Evolutionary conservation across 2,888 invertebrate genomes (phyloP).

Genomic region (Cryptocephalus primarius): DNA sequence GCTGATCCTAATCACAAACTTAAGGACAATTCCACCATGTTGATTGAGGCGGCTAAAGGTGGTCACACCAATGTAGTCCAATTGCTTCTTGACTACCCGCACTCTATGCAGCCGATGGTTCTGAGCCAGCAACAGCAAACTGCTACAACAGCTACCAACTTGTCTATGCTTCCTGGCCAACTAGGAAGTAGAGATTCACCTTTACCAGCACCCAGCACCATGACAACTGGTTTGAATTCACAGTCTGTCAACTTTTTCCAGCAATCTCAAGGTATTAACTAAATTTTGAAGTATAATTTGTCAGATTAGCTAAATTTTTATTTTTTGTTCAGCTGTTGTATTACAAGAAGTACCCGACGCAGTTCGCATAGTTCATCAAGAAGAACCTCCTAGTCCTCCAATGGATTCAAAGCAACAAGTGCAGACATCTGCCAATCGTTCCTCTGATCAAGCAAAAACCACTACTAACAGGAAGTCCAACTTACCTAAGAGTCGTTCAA

Average conservation of each 20-base stretch:
- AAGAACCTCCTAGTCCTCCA: constrained; percentile 28
- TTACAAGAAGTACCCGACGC: constrained; percentile 51
- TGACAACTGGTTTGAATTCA: constrained; percentile 30
- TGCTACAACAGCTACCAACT: constrained; percentile 30
- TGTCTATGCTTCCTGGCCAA: constrained; percentile 32
- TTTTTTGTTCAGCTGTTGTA: constrained; percentile 25
- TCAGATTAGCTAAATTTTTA: not conserved
- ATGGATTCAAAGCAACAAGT: constrained; percentile 26
- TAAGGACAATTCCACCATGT: constrained; percentile 97
- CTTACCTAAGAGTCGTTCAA: constrained; percentile 43
- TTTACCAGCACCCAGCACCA: constrained; percentile 22
- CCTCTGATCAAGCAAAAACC: constrained; percentile 7
- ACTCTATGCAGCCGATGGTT: constrained; percentile 72
- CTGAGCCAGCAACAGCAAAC: constrained; percentile 34
- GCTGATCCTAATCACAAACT: constrained; percentile 95
- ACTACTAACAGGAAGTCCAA: constrained; percentile 33
- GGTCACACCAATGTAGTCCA: constrained; percentile 95
- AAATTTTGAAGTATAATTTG: not conserved
- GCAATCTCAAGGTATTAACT: constrained; percentile 25
- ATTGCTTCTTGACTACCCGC: constrained; percentile 87
- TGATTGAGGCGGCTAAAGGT: constrained; percentile 97
- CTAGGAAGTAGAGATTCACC: constrained; percentile 31
- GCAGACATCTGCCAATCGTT: constrained; percentile 13
- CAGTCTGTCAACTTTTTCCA: constrained; percentile 34
- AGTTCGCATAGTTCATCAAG: constrained; percentile 44